These are phyloP conservation scores for Agrypnus murinus DNA, from an alignment of 2,888 invertebrate species.

Conservation along the genomic window DNA sequence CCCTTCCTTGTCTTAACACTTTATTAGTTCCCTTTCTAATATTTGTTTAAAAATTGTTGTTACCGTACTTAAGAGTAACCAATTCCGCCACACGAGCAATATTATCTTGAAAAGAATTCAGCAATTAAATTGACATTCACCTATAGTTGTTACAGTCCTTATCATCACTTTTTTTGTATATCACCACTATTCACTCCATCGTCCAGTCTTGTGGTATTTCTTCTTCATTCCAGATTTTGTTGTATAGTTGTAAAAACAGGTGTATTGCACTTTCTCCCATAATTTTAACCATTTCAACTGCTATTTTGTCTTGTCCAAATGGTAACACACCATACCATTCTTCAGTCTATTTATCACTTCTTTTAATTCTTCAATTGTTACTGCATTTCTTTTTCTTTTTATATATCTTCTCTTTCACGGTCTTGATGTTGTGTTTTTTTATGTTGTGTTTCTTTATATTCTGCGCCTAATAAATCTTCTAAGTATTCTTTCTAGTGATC, in stretches of 20 bases:
- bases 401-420: neutral
- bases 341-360: slow-evolving; percentile 12
- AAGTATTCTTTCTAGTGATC: slow-evolving; percentile 18
- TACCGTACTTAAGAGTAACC: slow-evolving; percentile 16
- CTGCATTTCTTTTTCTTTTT: slow-evolving; percentile 1
- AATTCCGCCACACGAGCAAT: no score
- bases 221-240: slow-evolving; percentile 13
- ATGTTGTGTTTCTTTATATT: no score
- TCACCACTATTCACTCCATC: neutral
- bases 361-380: slow-evolving; percentile 14
- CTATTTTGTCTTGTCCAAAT: slow-evolving; percentile 26
- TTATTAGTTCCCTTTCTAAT: neutral
- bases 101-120: no score
- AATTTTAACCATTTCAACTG: slow-evolving; percentile 23
- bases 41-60: slow-evolving; percentile 10
- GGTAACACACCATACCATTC: slow-evolving; percentile 17
- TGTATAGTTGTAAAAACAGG: neutral
- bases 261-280: slow-evolving; percentile 22
- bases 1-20: no score
- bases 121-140: slow-evolving; percentile 12
- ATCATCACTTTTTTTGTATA: slow-evolving; percentile 1
- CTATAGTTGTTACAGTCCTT: slow-evolving; percentile 25
- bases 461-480: neutral
- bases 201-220: slow-evolving; percentile 6
- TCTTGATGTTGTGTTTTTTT: no score